Evolutionary conservation across 2,888 invertebrate genomes (phyloP).

Genomic region (Apoda limacodes): DNA sequence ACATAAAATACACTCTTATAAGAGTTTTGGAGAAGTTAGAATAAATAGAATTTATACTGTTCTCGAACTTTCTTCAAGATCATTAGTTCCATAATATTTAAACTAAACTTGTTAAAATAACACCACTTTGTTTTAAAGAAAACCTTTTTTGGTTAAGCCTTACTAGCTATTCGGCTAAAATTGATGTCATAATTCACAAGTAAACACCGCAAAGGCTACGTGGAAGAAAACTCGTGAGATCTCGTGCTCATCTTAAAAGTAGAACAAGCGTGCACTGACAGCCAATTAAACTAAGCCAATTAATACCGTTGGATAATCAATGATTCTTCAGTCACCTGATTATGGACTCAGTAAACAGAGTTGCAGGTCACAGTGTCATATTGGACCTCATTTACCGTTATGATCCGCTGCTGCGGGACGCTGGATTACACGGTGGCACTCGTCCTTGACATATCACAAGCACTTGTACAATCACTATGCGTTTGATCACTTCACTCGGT

Average conservation of each 20-base stretch:
- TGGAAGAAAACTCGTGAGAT: conserved; percentile 37
- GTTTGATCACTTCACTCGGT: conserved; percentile 50
- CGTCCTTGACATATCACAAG: conserved; percentile 43
- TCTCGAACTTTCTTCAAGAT: too few species aligned
- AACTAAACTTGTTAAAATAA: too few species aligned
- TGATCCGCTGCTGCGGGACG: conserved; percentile 43
- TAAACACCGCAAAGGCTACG: conserved; percentile 56
- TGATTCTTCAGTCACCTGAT: conserved; percentile 47
- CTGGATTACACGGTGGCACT: conserved; percentile 37
- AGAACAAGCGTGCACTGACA: conserved; percentile 27
- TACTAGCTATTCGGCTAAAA: too few species aligned
- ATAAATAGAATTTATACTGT: too few species aligned
- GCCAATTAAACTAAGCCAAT: conserved; percentile 18
- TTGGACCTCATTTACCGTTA: conserved; percentile 50
- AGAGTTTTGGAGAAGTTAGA: too few species aligned
- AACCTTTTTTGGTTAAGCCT: too few species aligned
- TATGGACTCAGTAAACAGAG: conserved; percentile 51
- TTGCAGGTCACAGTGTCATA: conserved; percentile 48
- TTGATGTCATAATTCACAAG: conserved; percentile 61
- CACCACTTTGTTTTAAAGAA: too few species aligned
- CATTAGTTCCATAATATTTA: too few species aligned
- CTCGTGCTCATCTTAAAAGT: conserved; percentile 35
- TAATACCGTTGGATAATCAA: conserved; percentile 20
- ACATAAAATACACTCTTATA: too few species aligned
- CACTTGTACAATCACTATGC: conserved; percentile 36